Percentiles rank a stretch among this genome's conserved stretches.
phyloP scores from a whole-genome alignment of 2,113 vertebrate species.

The Phalacrocorax brasilianus region DNA sequence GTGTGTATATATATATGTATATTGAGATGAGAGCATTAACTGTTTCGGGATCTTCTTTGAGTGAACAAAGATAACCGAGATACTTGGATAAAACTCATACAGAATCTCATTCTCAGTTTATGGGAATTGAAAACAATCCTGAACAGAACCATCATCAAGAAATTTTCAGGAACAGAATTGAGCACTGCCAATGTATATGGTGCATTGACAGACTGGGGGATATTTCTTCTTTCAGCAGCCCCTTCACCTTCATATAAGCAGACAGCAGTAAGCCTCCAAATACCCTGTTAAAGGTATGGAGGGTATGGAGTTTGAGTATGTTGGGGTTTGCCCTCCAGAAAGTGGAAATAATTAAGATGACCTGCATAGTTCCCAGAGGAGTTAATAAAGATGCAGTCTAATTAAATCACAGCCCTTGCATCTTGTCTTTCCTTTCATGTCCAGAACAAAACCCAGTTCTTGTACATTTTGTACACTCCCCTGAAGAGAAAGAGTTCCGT shows the following conservation, averaged over 20 bases:
- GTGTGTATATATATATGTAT: background rate
- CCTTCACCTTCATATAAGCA: background rate
- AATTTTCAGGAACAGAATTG: background rate
- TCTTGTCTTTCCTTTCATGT: background rate
- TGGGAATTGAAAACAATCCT: background rate
- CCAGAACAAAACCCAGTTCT: background rate
- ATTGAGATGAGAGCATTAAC: background rate
- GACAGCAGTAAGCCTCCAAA: background rate
- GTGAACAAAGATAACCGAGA: background rate
- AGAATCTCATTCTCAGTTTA: background rate
- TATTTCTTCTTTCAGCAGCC: background rate
- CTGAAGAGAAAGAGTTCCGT: background rate
- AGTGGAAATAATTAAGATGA: background rate
- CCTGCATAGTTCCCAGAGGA: background rate
- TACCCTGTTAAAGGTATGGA: background rate
- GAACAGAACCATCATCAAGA: background rate
- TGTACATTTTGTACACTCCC: background rate
- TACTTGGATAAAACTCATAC: background rate
- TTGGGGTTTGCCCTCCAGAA: background rate
- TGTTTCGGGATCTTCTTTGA: background rate
- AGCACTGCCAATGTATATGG: background rate
- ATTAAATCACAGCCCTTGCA: background rate
- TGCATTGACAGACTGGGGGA: rapidly evolving
- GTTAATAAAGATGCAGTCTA: background rate
- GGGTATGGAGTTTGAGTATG: background rate